Evolutionary conservation across 37 sponge, comb jelly and placozoan species (phyloP), one percentile per base, ranked within the genome.

Genomic region (Agelas oroides): DNA sequence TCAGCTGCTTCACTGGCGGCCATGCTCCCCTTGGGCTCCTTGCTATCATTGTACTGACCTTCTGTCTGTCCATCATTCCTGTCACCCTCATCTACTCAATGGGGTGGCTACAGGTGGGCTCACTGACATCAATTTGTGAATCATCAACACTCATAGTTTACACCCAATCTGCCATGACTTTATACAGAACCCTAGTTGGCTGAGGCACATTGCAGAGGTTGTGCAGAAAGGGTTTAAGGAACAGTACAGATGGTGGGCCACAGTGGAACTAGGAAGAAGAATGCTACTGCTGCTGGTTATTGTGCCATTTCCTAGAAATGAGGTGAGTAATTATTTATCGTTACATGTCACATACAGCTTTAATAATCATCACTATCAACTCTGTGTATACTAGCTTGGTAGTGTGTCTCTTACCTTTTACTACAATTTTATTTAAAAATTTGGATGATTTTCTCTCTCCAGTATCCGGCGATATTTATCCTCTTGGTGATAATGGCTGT

Each of bases 251-350:
- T 94, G 87, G 87, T 94, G 87, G 84, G 59, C 70, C 52, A 39
- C 73, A 21, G 76, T 94, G 40, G 94, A 94, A 20, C 87, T 90
- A 2, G 64, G 65, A 25, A 79, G 91, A 59, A 77, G 90, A 79
- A 27, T 87, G 12, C n/a, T 86, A 18, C 54, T 90, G 21, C 20
- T 94, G 20, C 76, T 87, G 31, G 36, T 90, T 25, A 58, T 90
- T 17, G 71, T 90, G 36, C 55, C 87, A 1, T 87, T 94, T 52
- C 94, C 94, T 38, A n/a, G 75, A 31, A 86, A 90, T 31, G 63
- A 67, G 41, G 94, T 94, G 46, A 69, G 83, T 70, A 11, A 31
- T n/a, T n/a, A n/a, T n/a, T n/a, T n/a, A n/a, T n/a, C n/a, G n/a
- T n/a, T n/a, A n/a, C n/a, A n/a, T n/a, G n/a, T n/a, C n/a, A n/a